Conservation (phyloP, 2,113 vertebrate genomes). For the Chaenogobius annularis region DNA sequence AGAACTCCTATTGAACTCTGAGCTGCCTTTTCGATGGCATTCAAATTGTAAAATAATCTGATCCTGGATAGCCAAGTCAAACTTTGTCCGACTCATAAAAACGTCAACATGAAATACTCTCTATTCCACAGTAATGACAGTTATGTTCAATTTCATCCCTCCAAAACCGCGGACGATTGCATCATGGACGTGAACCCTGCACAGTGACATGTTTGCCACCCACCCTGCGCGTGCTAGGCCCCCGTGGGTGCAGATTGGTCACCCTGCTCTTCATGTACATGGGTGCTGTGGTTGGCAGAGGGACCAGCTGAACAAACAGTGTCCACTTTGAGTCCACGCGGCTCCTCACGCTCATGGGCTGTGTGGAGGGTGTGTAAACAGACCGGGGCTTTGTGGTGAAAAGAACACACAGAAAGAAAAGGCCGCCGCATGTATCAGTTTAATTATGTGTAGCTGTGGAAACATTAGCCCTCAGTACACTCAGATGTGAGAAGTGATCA, state of each 20-base stretch:
- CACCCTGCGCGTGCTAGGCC: not conserved
- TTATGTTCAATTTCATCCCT: not conserved
- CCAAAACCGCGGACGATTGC: not conserved
- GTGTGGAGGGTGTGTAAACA: slow-evolving; percentile 54
- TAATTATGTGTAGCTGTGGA: slow-evolving; percentile 25
- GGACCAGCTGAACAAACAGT: slow-evolving; percentile 78
- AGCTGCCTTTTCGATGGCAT: not conserved
- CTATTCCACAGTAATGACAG: not conserved
- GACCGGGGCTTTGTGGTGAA: slow-evolving; percentile 50
- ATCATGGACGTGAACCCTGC: not conserved
- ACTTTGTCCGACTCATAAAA: not conserved
- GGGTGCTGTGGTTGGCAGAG: slow-evolving; percentile 52
- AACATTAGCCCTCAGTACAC: not conserved
- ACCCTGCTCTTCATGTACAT: slow-evolving; percentile 38
- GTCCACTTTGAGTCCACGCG: slow-evolving; percentile 27
- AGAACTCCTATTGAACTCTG: not conserved
- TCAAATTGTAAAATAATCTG: not conserved
- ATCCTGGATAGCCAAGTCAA: not conserved
- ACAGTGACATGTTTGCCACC: not conserved
- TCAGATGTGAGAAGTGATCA: slow-evolving; percentile 2
- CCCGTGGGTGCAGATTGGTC: slow-evolving; percentile 13
- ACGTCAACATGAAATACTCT: not conserved
- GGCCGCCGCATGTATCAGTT: slow-evolving; percentile 25
- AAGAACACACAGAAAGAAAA: slow-evolving; percentile 56
- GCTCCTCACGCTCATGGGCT: slow-evolving; percentile 32